Base-by-base conservation (phyloP, 1,140 invertebrate species). In the Sesamia nonagrioides region DNA sequence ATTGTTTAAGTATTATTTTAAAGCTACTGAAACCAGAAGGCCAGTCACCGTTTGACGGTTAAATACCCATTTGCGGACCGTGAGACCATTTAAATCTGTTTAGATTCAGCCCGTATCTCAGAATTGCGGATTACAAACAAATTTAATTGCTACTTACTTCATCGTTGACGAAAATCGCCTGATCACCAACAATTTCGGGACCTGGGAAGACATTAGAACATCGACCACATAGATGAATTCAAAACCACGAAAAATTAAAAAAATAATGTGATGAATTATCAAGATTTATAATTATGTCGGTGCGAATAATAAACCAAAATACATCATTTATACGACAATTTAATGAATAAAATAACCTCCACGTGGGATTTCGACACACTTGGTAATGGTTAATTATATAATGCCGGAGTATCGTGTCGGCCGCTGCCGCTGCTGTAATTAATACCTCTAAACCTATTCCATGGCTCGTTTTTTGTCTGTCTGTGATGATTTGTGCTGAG, bases 1-100 rank as follows among this genome's bases (percentile, higher is more conserved):
- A 88, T 86, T 89, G 84, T 80, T 86, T 83, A 86, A 82, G 75
- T 79, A 86, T 85, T 88, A 86, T 83, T 82, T 86, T 83, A 83
- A 82, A 74, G 90, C 90, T 92, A 92, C 90, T 88, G 88, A 84
- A 87, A 83, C 79, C 85, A 86, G 83, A 86, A 87, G 83, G 82
- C 77, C 83, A 79, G 77, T 73, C 76, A 78, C 68, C 73, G 71
- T 84, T 27, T 77, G 56, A 66, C 76, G 50, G 71, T 68, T 80
- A 80, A 84, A 77, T 76, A 58, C 56, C 33, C 33, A 76, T 76
- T 76, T 69, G 33, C 54, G 33, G 77, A 77, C 56, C 81, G 81
- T 82, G 86, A 78, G 81, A 82, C 66, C 75, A 73, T 75, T 83
- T 81, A 83, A 81, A 71, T 77, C 75, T 66, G 48, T 78, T 54